phyloP scores from a whole-genome alignment of 2,797 vertebrate species.

The Psittacula derbiana region DNA sequence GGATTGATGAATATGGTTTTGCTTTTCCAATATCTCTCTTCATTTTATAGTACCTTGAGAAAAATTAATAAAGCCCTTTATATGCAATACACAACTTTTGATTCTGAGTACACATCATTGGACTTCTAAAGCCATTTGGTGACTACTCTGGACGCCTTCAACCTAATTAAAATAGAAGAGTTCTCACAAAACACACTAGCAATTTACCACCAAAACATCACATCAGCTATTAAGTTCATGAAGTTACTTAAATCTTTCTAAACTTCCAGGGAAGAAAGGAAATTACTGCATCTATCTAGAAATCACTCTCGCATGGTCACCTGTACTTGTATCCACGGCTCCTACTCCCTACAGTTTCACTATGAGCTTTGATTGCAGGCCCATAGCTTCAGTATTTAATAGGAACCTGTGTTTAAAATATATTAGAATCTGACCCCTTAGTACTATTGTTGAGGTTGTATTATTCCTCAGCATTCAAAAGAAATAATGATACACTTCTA shows the following conservation, averaged over 20 bases:
- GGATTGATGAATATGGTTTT: background rate
- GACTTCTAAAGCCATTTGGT: background rate
- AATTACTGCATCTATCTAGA: constrained; percentile 39
- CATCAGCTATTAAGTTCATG: constrained; percentile 19
- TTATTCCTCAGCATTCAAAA: background rate
- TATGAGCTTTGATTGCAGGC: constrained; percentile 4
- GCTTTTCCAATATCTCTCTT: background rate
- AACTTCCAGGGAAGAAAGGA: constrained; percentile 14
- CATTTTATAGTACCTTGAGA: background rate
- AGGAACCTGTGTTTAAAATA: background rate
- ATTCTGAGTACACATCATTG: background rate
- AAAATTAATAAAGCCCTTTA: background rate
- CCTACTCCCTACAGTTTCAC: background rate
- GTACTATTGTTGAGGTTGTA: background rate
- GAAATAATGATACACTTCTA: background rate
- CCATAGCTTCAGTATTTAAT: constrained; percentile 13
- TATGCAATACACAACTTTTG: background rate
- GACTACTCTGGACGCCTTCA: constrained; percentile 8
- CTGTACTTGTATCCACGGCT: constrained; percentile 40
- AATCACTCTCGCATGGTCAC: constrained; percentile 17
- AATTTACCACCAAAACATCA: background rate
- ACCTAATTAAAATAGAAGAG: constrained; percentile 56
- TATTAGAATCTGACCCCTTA: background rate
- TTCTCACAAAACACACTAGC: constrained; percentile 5
- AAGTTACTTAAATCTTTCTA: constrained; percentile 49